Conservation (phyloP, 2,113 vertebrate species). For the Gymnocephalus cernua region DNA sequence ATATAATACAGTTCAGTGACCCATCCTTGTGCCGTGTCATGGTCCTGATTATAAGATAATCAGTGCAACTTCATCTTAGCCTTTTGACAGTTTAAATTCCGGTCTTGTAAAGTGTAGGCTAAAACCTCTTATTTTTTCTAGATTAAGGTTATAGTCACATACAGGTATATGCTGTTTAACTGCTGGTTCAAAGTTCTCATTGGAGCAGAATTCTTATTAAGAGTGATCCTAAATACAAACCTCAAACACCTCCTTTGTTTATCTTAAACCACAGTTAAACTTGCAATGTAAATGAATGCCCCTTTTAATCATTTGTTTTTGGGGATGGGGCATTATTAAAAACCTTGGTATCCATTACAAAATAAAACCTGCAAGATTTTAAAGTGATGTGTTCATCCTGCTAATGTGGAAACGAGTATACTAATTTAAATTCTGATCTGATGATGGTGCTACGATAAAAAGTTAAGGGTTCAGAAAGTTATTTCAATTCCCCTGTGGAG, state of each 20-base stretch:
- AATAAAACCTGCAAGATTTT: background rate
- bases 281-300: background rate
- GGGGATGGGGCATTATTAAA: background rate
- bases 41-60: slow-evolving; percentile 19
- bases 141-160: background rate
- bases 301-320: background rate
- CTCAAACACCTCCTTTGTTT: background rate
- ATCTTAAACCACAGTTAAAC: background rate
- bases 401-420: too few relatives aligned
- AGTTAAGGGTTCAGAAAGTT: background rate
- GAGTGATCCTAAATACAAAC: background rate
- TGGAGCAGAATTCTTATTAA: background rate
- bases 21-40: background rate
- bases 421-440: background rate
- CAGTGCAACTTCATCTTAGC: slow-evolving; percentile 18
- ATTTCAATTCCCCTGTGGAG: background rate
- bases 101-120: background rate
- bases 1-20: slow-evolving; percentile 31
- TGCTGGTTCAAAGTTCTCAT: background rate
- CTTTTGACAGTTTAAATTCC: slow-evolving; percentile 27
- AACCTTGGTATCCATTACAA: background rate
- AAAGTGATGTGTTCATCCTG: too few relatives aligned
- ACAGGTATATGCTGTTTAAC: background rate
- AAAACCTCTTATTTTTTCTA: background rate
- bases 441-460: background rate